Base-by-base conservation (phyloP, 2,797 vertebrate genomes). In the Lagodon rhomboides region DNA sequence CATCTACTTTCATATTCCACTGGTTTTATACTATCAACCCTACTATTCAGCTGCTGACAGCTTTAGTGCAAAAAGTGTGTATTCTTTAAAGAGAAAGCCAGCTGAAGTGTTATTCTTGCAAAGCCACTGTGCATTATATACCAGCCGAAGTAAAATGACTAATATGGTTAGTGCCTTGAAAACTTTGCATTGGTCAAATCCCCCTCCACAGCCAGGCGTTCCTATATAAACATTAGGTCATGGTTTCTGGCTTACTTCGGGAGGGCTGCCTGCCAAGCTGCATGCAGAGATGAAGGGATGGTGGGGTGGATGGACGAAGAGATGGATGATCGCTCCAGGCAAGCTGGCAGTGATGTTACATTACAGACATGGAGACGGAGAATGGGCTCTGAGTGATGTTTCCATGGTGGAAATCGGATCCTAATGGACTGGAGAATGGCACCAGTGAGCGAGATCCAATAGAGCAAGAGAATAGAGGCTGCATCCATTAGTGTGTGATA, bases 401-500 rank as follows among this genome's bases (percentile, higher is more conserved):
- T 83, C 85, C 85, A 79, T 73, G 68, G 79, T 53, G 61, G 85
- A 87, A 91, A 89, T 87, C 56, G 74, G 78, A 86, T 85, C 84
- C 79, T 90, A 87, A 89, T 87, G 84, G 84, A 79, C 78, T 77
- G 68, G 56, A 77, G 80, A 85, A 76, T 75, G 85, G 88, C 72
- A 79, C 82, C 76, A 80, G 68, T 86, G 87, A 76, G 82, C 9
- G 30, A 78, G 56, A 82, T 81, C 56, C 78, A 77, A 72, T 49
- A 12, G 56, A 70, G 80, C 72, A 71, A 30, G 62, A 61, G 65
- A 77, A 34, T 1, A 66, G 38, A 71, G 50, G 73, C 59, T 67
- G 66, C 61, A 20, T 84, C 73, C 83, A 83, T 84, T 85, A 87
- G 41, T 64, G 69, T 44, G 54, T 30, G 63, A 87, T 71, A 25